A percentile compares a stretch with the other conserved stretches of the same genome.
Conservation (phyloP, 2,888 invertebrate genomes). For the Biston betularia region DNA sequence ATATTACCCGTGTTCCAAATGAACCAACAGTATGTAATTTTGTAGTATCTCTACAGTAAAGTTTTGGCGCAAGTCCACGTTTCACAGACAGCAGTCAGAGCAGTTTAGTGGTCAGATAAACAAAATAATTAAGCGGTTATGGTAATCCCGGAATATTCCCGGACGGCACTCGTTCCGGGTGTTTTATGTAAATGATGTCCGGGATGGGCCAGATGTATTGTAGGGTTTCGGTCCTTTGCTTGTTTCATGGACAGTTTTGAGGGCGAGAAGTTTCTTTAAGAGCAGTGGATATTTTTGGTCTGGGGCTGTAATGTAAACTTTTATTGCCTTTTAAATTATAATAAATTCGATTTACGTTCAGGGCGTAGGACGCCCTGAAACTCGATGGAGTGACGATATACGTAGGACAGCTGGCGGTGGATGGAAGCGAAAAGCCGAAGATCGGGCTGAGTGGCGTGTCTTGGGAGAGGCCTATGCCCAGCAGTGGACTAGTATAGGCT, state of each 20-base stretch:
- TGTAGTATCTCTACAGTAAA: not conserved
- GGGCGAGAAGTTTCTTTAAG: not conserved
- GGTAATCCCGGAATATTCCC: conserved; percentile 44
- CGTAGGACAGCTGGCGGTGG: too few species aligned
- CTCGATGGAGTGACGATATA: too few species aligned
- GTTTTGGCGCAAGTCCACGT: conserved; percentile 54
- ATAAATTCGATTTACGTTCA: too few species aligned
- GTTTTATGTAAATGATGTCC: conserved; percentile 61
- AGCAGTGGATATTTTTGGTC: too few species aligned
- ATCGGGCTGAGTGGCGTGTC: too few species aligned
- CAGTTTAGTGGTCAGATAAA: conserved; percentile 80
- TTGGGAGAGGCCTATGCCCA: too few species aligned
- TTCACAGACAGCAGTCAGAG: conserved; percentile 55
- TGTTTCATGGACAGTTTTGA: not conserved
- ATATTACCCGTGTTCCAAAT: not conserved
- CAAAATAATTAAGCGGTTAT: conserved; percentile 80
- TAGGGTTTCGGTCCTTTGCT: conserved; percentile 8
- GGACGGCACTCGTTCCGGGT: conserved; percentile 42
- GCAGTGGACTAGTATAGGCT: too few species aligned
- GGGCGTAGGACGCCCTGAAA: too few species aligned
- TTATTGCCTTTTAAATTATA: too few species aligned
- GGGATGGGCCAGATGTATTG: conserved; percentile 35
- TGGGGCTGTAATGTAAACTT: too few species aligned
- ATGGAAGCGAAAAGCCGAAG: too few species aligned
- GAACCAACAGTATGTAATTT: not conserved